phyloP scores from a whole-genome alignment of 2,113 vertebrate genomes.

The Bos javanicus region DNA sequence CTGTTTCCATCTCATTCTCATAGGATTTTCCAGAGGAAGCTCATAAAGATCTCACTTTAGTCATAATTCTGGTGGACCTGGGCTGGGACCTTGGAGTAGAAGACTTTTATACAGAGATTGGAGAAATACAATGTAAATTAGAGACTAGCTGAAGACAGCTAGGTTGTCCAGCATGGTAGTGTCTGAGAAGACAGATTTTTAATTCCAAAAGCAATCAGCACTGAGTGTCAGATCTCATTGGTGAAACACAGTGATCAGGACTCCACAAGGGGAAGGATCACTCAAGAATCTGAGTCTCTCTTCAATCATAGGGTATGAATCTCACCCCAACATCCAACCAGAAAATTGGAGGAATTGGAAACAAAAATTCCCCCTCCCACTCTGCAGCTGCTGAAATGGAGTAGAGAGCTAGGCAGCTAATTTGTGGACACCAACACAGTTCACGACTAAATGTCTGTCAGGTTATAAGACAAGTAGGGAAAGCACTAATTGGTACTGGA shows the following conservation, averaged over 20 bases:
- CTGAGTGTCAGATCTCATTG: not conserved
- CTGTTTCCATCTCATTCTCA: not conserved
- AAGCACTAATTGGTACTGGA: not conserved
- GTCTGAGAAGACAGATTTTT: not conserved
- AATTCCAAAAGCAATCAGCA: not conserved
- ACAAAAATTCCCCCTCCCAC: not conserved
- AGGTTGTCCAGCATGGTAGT: not conserved
- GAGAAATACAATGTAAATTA: not conserved
- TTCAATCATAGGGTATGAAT: not conserved
- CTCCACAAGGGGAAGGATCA: not conserved
- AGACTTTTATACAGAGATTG: not conserved
- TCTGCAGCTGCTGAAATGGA: not conserved
- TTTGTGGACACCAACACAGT: not conserved
- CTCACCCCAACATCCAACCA: not conserved
- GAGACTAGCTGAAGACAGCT: not conserved
- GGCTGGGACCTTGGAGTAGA: not conserved
- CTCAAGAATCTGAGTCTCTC: not conserved
- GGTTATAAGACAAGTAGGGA: not conserved
- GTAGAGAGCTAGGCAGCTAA: not conserved
- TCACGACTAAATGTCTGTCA: not conserved
- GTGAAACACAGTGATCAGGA: not conserved
- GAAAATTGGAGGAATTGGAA: not conserved
- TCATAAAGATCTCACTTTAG: not conserved
- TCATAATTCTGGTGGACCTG: not conserved
- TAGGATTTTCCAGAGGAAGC: not conserved